Base-by-base conservation (phyloP, 2,888 invertebrate species). In the Dicranocentrus wangi region DNA sequence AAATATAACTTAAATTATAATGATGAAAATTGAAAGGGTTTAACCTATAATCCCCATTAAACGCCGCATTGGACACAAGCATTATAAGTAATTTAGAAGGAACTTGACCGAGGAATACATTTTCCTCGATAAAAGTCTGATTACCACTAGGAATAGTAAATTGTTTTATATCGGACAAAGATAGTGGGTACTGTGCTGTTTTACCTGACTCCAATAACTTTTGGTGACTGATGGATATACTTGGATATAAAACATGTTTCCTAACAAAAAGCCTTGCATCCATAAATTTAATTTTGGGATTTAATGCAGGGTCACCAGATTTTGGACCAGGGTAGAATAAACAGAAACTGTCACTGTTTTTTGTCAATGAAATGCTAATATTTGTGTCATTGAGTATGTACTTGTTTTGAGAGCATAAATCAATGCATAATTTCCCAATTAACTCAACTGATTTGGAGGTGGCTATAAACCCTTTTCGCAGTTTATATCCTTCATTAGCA, bases 71-170 rank as follows among this genome's bases (percentile, higher is more conserved):
- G 43, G 82, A 61, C 0, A 87, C 84, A 25, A 88, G 87, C 1
- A 86, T 87, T 5, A 88, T 61, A 19, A 88, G 83, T 5, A 88
- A 78, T 61, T 87, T 75, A 71, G 86, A 87, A 0, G 88, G 88
- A 28, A 88, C 73, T 65, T 87, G 85, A 0, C 87, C 87, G 2
- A 87, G 60, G 71, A 87, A 87, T 10, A 88, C 65, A 69, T 88
- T 88, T 76, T 88, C 87, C 43, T 87, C 77, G 3, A 85, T 86
- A 66, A 87, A 86, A n/a, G 85, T 85, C 51, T 85, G 86, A 15
- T 86, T 82, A 7, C 83, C 84, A 21, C 39, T 17, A 0, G 84
- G 84, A 13, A 87, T 81, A 1, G 84, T 84, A 55, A 83, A 84
- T 1, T 76, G 70, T 79, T 86, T 85, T 0, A 85, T 63, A 43